phyloP scores from a whole-genome alignment of 2,797 vertebrate genomes.

The Ciconia nigra region DNA sequence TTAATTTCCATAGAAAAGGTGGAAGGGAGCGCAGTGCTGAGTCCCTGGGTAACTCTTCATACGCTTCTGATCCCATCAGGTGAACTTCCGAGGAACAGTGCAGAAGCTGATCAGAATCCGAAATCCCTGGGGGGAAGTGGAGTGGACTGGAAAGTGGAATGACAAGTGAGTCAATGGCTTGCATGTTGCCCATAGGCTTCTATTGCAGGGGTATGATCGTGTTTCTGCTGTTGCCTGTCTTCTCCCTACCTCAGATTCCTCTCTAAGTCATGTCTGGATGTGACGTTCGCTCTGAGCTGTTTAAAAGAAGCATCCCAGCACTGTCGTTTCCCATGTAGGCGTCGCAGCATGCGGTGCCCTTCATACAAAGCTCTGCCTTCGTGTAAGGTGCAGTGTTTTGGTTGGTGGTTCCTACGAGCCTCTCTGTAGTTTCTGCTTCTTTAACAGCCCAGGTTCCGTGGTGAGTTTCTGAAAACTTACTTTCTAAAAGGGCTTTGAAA shows the following conservation, averaged over 20 bases:
- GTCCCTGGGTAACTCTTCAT: neutral
- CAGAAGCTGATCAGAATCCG: conserved; percentile 84
- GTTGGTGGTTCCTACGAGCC: neutral
- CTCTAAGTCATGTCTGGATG: neutral
- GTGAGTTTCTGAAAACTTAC: neutral
- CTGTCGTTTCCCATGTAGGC: accelerated
- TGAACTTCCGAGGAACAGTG: conserved; percentile 74
- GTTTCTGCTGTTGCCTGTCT: neutral
- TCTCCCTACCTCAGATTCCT: neutral
- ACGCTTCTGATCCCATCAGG: conserved; percentile 62
- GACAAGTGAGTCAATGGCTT: conserved; percentile 75
- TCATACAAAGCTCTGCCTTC: neutral
- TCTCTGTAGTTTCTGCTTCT: neutral
- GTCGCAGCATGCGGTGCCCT: neutral
- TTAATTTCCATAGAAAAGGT: neutral
- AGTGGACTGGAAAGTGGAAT: conserved; percentile 89
- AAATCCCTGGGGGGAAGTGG: conserved; percentile 90
- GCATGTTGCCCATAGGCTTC: accelerated
- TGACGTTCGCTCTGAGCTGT: neutral
- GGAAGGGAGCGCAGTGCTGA: neutral
- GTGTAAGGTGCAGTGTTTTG: neutral
- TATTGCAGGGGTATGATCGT: accelerated
- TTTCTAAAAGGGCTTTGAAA: neutral
- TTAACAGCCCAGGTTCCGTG: neutral
- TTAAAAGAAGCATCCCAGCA: neutral